These are phyloP conservation scores for Caenorhabditis sinica DNA, from an alignment of 2,888 invertebrate species.

Conservation along the genomic window DNA sequence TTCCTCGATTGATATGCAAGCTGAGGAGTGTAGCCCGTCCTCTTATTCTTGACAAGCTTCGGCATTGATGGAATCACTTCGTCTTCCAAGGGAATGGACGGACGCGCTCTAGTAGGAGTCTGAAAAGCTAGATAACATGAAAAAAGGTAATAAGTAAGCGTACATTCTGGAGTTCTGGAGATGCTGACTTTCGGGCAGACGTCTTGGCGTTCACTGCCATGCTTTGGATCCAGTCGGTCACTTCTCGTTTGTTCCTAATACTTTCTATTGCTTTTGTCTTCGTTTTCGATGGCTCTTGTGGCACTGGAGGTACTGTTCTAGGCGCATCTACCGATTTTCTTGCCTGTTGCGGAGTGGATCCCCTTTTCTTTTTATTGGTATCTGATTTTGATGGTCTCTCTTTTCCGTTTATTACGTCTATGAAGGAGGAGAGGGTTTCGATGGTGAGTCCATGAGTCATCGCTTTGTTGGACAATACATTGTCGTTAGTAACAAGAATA, in stretches of 20 bases:
- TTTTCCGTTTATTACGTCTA: slow-evolving; percentile 4
- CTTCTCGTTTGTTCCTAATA: not conserved
- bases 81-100: slow-evolving; percentile 40
- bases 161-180: no score
- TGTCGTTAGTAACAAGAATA: slow-evolving; percentile 36
- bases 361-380: not conserved
- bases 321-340: not conserved
- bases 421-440: not conserved
- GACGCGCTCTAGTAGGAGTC: slow-evolving; percentile 5
- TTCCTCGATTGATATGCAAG: not conserved
- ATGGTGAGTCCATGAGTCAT: slow-evolving; percentile 20
- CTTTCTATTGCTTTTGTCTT: not conserved
- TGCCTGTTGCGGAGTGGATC: not conserved
- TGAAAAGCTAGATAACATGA: no score
- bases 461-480: slow-evolving; percentile 27
- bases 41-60: not conserved
- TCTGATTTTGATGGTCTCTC: not conserved
- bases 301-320: not conserved
- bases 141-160: not conserved
- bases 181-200: no score
- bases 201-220: no score
- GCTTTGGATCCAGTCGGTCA: not conserved
- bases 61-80: not conserved
- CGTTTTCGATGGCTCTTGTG: not conserved
- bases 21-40: not conserved